Conservation (phyloP, 2,888 invertebrate species). For the Periphyllus acericola region DNA sequence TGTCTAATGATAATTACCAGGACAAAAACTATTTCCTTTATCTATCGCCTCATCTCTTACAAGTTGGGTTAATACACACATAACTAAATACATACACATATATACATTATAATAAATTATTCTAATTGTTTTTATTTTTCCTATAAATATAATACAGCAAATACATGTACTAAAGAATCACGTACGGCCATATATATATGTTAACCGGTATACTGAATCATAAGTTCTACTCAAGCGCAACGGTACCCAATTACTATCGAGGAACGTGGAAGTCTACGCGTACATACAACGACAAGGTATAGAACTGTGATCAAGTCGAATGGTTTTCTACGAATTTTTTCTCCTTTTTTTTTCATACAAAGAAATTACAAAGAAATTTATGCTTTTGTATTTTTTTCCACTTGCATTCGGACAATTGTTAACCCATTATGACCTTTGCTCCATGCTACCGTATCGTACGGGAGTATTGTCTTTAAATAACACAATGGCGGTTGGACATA, state of each 20-base stretch:
- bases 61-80: too few species aligned
- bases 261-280: slow-evolving; percentile 3
- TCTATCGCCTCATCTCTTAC: not conserved
- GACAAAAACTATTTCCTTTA: not conserved
- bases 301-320: not conserved
- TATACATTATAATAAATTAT: too few species aligned
- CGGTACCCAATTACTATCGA: slow-evolving; percentile 28
- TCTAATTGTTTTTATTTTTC: too few species aligned
- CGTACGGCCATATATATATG: not conserved
- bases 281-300: not conserved
- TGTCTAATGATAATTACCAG: not conserved
- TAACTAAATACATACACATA: too few species aligned
- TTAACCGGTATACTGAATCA: not conserved
- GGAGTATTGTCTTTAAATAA: not conserved
- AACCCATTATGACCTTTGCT: slow-evolving; percentile 2
- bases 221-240: slow-evolving; percentile 26
- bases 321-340: not conserved
- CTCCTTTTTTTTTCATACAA: not conserved
- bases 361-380: slow-evolving; percentile 18
- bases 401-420: not conserved
- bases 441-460: not conserved
- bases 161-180: not conserved
- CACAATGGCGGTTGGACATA: not conserved
- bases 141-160: not conserved
- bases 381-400: slow-evolving; percentile 9